Evolutionary conservation across 1,140 invertebrate species (phyloP).

Genomic region (Ceratosolen fusciceps): DNA sequence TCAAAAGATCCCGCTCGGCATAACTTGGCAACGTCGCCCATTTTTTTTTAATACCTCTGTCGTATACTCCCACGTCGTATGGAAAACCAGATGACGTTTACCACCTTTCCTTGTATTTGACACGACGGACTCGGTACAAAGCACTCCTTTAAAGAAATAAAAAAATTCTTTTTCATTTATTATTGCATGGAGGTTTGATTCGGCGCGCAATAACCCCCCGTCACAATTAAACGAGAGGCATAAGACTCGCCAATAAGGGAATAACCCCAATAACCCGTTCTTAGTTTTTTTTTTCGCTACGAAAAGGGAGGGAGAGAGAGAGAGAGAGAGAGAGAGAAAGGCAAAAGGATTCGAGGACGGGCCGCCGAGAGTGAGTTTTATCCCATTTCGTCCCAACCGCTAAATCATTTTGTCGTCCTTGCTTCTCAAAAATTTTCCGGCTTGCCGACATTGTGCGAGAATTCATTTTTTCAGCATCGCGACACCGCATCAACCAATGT

Average conservation of each 20-base stretch:
- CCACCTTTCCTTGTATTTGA: conserved; percentile 34
- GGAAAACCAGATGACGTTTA: conserved; percentile 17
- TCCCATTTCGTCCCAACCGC: not conserved
- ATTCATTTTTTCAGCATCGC: not conserved
- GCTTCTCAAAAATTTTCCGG: not conserved
- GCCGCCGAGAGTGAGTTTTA: not conserved
- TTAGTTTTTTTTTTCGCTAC: not conserved
- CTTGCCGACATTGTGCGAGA: not conserved
- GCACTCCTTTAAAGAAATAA: not conserved
- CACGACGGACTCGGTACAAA: conserved; percentile 30
- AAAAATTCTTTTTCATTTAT: not conserved
- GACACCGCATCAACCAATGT: conserved; percentile 13
- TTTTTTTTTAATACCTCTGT: not conserved
- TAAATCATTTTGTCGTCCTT: not conserved
- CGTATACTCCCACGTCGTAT: conserved; percentile 11
- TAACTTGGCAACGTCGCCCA: conserved; percentile 1
- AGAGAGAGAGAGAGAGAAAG: not conserved
- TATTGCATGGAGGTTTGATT: not conserved
- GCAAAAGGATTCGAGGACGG: not conserved
- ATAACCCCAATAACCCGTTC: no score
- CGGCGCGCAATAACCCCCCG: not conserved
- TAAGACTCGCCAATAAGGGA: not conserved
- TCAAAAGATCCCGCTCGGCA: not conserved
- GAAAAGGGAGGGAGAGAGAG: no score
- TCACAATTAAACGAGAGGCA: not conserved